Base-by-base conservation (phyloP, 1,140 invertebrate species). In the Ooceraea biroi region DNA sequence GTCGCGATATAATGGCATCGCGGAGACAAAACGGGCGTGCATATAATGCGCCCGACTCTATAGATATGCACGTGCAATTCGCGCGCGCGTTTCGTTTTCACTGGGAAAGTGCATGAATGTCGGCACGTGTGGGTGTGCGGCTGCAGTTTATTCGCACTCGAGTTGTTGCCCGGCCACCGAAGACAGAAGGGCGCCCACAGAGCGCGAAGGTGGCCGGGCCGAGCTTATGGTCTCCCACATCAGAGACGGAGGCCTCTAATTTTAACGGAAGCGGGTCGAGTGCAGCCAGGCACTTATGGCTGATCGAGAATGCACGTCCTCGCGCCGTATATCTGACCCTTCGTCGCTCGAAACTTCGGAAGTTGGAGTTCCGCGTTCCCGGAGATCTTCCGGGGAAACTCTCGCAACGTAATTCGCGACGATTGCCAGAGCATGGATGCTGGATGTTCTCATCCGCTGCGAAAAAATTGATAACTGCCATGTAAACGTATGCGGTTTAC, bases 1-100 rank as follows among this genome's bases (percentile, higher is more conserved):
- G 36, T 57, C 41, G n/a, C n/a, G n/a, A n/a, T n/a, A 83, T 88
- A 88, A 86, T 88, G 85, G 85, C 76, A 82, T 86, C 80, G 84
- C 72, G 44, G 63, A 74, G 74, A 88, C 86, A 88, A 88, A 84
- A 86, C 86, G 55, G 57, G 48, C 48, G 65, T 44, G 57, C 68
- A 72, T 27, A 65, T 77, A 77, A 77, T 55, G 73, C 57, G 44
- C 55, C 22, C 27, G 44, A 22, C 25, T 22, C 0, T 46, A 58
- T 14, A 46, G 12, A 55, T 36, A 11, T 5, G 30, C 10, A 74
- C 7, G 22, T 41, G 66, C 68, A 50, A 72, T 5, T 19, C 2
- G 48, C 65, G 25, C 60, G 60, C 46, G 41, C 36, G 44, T 36
- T 27, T 80, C 48, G 17, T 30, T 14, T n/a, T 11, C 12, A 3